Percentiles rank a stretch among this genome's conserved stretches.
Conservation (phyloP, 2,797 vertebrate species). For the Rhinoraja longicauda region DNA sequence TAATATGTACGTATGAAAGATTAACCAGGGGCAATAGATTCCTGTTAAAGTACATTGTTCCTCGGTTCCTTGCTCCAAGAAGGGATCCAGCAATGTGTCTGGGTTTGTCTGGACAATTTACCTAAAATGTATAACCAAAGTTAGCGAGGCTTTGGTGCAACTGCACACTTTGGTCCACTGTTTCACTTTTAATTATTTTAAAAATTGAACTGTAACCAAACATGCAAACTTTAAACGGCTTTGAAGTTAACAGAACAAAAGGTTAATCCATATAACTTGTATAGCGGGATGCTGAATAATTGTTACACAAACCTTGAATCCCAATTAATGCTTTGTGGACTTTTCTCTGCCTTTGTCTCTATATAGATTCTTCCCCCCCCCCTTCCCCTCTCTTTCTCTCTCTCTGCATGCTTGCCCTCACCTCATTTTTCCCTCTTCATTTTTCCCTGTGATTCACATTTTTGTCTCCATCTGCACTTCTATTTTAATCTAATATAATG, state of each 20-base stretch:
- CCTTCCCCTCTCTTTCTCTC: not conserved
- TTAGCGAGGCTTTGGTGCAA: constrained; percentile 54
- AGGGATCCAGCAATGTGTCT: not conserved
- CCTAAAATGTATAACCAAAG: constrained; percentile 51
- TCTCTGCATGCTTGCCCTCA: not conserved
- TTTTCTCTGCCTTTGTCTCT: constrained; percentile 24
- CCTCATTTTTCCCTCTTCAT: not conserved
- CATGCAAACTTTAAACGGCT: constrained; percentile 57
- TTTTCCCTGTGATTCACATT: too few relatives aligned
- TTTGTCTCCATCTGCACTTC: not conserved
- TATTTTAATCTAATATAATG: not conserved
- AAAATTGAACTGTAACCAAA: constrained; percentile 56
- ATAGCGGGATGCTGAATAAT: not conserved
- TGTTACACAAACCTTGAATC: constrained; percentile 27
- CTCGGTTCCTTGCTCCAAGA: not conserved
- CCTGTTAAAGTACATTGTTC: not conserved
- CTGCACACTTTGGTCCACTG: constrained; percentile 53
- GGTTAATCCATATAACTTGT: constrained; percentile 31
- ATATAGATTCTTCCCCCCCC: not conserved
- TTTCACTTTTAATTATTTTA: constrained; percentile 48
- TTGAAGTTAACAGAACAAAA: constrained; percentile 47
- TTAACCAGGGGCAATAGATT: not conserved
- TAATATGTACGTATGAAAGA: not conserved
- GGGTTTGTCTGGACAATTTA: not conserved
- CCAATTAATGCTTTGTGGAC: constrained; percentile 12